Percentiles rank a stretch among this genome's conserved stretches.
Conservation (phyloP, 2,797 vertebrate genomes). For the Spatula versicolor region DNA sequence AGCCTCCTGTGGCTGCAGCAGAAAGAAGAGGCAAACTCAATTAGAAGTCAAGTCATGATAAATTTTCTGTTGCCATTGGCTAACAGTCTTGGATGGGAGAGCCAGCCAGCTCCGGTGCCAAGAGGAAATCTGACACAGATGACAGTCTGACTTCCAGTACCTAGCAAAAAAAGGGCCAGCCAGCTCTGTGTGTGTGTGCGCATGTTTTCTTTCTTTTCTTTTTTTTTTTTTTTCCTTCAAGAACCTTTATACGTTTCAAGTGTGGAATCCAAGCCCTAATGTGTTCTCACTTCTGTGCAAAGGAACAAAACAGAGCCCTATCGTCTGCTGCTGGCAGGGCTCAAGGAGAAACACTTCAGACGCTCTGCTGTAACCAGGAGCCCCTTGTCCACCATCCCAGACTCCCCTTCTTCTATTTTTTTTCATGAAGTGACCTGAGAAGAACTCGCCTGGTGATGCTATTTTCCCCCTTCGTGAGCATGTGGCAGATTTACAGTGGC, state of each 20-base stretch:
- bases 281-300: neutral
- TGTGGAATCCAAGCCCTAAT: neutral
- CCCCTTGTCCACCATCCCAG: neutral
- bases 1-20: neutral
- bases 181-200: neutral
- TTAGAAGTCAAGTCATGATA: neutral
- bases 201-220: no score
- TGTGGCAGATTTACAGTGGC: neutral
- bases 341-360: neutral
- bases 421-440: slow-evolving; percentile 18
- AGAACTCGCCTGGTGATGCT: slow-evolving; percentile 16
- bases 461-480: neutral
- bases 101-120: neutral
- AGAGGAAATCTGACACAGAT: slow-evolving; percentile 57
- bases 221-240: neutral
- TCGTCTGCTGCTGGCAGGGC: neutral
- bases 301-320: neutral
- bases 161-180: neutral
- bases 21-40: slow-evolving; percentile 22
- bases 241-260: neutral
- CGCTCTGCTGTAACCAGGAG: neutral
- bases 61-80: slow-evolving; percentile 67
- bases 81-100: neutral
- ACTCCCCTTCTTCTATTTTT: neutral
- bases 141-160: slow-evolving; percentile 16